These are phyloP conservation scores for Crocidura indochinensis DNA, from an alignment of 2,797 vertebrate genomes.

Conservation along the genomic window DNA sequence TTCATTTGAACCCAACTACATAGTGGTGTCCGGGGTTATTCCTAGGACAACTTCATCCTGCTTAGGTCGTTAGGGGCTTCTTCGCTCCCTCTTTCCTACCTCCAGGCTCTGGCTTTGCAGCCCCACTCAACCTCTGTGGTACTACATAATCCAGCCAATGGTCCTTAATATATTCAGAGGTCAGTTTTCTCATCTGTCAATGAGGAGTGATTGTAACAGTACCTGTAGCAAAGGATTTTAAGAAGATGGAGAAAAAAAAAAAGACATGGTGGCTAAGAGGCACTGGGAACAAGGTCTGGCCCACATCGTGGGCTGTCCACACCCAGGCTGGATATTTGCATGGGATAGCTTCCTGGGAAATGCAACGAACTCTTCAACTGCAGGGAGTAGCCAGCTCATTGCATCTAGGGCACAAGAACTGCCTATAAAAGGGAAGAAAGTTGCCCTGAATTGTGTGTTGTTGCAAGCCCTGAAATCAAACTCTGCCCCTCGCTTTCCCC, in stretches of 20 bases:
- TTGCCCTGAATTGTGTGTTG: background rate
- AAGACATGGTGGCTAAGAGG: background rate
- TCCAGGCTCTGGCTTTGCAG: background rate
- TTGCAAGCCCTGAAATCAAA: background rate
- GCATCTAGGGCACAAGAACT: background rate
- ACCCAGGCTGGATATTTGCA: background rate
- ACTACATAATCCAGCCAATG: background rate
- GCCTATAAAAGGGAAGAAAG: background rate
- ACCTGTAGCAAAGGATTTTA: background rate
- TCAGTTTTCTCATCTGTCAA: conserved; percentile 38
- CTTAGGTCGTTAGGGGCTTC: background rate
- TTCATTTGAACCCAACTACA: background rate
- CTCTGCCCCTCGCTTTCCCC: background rate
- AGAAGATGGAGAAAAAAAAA: too few relatives aligned
- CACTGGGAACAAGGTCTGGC: background rate
- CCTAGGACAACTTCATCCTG: background rate
- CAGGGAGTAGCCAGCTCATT: too few relatives aligned
- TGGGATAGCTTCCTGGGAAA: background rate
- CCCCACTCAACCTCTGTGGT: background rate
- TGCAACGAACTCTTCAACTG: too few relatives aligned
- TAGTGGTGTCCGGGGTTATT: background rate
- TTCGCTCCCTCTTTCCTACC: background rate
- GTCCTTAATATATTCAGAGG: background rate
- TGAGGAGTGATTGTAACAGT: background rate
- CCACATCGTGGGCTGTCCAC: background rate